Conservation (phyloP, 2,797 vertebrate genomes). For the Rousettus madagascariensis region DNA sequence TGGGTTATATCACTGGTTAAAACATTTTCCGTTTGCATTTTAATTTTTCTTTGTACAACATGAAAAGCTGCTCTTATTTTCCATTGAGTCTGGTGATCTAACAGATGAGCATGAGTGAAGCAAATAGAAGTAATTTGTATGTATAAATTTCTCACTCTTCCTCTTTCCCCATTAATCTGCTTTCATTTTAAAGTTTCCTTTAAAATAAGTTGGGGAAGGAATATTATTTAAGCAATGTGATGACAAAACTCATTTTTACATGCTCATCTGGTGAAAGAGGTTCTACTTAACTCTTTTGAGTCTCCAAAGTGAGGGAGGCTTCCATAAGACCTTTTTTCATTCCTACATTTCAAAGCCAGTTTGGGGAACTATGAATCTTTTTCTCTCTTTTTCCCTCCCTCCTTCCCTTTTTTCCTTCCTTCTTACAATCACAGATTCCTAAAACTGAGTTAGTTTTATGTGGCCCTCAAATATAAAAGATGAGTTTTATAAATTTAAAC, state of each 20-base stretch:
- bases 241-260: conserved; percentile 8
- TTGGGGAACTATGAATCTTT: neutral
- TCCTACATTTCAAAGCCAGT: neutral
- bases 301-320: neutral
- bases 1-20: neutral
- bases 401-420: neutral
- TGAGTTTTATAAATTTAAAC: neutral
- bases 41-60: neutral
- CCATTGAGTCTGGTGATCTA: neutral
- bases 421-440: neutral
- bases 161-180: neutral
- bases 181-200: neutral
- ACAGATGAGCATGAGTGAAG: neutral
- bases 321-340: neutral
- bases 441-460: neutral
- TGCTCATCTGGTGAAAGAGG: neutral
- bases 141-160: neutral
- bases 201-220: neutral
- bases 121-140: neutral
- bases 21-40: neutral
- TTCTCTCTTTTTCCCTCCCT: neutral
- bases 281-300: neutral
- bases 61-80: conserved; percentile 5
- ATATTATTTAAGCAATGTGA: neutral
- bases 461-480: neutral